phyloP scores from a whole-genome alignment of 2,888 invertebrate species.

The Archips xylosteana region DNA sequence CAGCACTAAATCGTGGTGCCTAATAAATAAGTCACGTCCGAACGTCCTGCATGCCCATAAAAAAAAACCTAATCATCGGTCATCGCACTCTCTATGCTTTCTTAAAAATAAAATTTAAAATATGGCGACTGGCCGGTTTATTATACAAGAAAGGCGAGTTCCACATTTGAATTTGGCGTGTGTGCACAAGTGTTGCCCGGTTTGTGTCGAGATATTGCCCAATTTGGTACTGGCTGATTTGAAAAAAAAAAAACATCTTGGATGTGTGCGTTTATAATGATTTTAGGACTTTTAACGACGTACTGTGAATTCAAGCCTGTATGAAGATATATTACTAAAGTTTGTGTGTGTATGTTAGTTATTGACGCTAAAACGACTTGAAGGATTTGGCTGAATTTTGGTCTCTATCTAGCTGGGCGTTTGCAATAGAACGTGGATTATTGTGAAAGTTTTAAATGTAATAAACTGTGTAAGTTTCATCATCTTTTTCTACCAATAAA shows the following conservation, averaged over 20 bases:
- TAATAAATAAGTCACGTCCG: slow-evolving; percentile 40
- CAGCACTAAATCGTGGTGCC: slow-evolving; percentile 19
- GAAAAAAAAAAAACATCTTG: slow-evolving; percentile 6
- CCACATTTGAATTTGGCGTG: slow-evolving; percentile 41
- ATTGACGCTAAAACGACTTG: too few relatives aligned
- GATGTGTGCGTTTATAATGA: not conserved
- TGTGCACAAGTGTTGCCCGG: slow-evolving; percentile 36
- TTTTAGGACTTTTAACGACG: not conserved
- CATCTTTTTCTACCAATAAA: too few relatives aligned
- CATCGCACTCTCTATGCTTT: slow-evolving; percentile 41
- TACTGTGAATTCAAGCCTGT: not conserved
- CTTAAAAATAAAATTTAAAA: slow-evolving; percentile 36
- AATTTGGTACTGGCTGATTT: slow-evolving; percentile 26
- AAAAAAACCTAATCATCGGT: slow-evolving; percentile 36
- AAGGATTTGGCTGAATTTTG: too few relatives aligned
- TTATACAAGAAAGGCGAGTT: slow-evolving; percentile 32
- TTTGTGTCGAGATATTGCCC: slow-evolving; percentile 31
- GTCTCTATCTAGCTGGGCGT: too few relatives aligned
- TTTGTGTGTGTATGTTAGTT: too few relatives aligned
- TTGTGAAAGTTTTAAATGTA: too few relatives aligned
- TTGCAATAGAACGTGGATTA: too few relatives aligned
- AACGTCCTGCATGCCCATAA: slow-evolving; percentile 38
- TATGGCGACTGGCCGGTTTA: slow-evolving; percentile 37
- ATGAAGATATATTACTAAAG: too few relatives aligned
- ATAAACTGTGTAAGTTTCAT: too few relatives aligned